Evolutionary conservation across 2,797 vertebrate genomes (phyloP).

Genomic region (Pseudomugil gertrudae): DNA sequence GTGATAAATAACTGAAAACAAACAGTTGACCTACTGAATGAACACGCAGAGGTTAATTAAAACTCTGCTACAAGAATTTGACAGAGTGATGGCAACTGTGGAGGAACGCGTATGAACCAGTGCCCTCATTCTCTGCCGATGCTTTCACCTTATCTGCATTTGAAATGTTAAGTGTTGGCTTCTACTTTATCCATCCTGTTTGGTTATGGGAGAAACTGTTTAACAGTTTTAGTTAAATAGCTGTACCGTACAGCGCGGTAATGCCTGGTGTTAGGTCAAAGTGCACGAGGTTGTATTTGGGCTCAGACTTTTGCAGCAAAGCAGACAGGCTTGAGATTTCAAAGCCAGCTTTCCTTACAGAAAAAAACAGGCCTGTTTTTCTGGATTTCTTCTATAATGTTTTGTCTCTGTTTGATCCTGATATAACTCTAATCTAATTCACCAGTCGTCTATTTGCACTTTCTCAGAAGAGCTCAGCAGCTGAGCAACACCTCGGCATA

Average conservation of each 20-base stretch:
- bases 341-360: neutral
- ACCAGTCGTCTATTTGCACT: neutral
- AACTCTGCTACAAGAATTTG: neutral
- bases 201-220: neutral
- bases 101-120: neutral
- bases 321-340: neutral
- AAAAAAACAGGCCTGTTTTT: neutral
- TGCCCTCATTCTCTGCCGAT: too few species aligned
- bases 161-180: neutral
- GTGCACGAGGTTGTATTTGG: constrained; percentile 5
- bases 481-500: neutral
- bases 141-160: too few species aligned
- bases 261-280: constrained; percentile 3
- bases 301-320: neutral
- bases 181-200: neutral
- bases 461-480: neutral
- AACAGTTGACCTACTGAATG: constrained; percentile 6
- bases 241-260: neutral
- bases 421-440: neutral
- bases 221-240: constrained; percentile 1
- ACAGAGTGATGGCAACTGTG: neutral
- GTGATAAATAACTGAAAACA: neutral
- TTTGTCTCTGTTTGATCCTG: neutral
- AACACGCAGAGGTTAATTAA: constrained; percentile 10
- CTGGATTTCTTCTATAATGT: neutral